These are phyloP conservation scores for Cantharis lateralis DNA, from an alignment of 2,888 invertebrate genomes.

Conservation along the genomic window DNA sequence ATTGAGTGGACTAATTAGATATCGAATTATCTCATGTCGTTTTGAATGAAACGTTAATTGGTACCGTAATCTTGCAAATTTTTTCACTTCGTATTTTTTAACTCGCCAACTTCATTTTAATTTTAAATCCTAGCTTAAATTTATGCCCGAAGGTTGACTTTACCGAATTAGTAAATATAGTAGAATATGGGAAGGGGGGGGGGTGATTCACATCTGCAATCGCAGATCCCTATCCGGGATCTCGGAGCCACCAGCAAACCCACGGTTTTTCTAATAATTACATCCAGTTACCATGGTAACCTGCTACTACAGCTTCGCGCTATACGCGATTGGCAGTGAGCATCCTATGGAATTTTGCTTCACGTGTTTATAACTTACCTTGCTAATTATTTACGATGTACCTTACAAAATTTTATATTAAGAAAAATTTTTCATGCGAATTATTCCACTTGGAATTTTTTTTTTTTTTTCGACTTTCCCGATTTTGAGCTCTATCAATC, in stretches of 20 bases:
- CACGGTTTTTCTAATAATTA: conserved; percentile 58
- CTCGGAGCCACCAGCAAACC: conserved; percentile 37
- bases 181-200: conserved; percentile 13
- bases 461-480: neutral
- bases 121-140: conserved; percentile 6
- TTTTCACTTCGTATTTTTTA: neutral
- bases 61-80: neutral
- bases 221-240: conserved; percentile 30
- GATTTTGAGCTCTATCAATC: neutral
- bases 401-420: neutral
- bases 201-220: conserved; percentile 31
- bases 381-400: conserved; percentile 20
- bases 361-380: conserved; percentile 24
- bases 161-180: conserved; percentile 12
- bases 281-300: conserved; percentile 57
- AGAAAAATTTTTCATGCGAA: neutral
- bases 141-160: conserved; percentile 19
- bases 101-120: neutral
- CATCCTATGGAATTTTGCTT: conserved; percentile 27
- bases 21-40: neutral
- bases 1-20: neutral
- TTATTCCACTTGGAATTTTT: neutral
- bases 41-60: neutral
- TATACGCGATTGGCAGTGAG: conserved; percentile 26
- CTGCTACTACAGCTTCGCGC: conserved; percentile 28